Conservation (phyloP, 2,888 invertebrate genomes). For the Eupithecia vulgata region DNA sequence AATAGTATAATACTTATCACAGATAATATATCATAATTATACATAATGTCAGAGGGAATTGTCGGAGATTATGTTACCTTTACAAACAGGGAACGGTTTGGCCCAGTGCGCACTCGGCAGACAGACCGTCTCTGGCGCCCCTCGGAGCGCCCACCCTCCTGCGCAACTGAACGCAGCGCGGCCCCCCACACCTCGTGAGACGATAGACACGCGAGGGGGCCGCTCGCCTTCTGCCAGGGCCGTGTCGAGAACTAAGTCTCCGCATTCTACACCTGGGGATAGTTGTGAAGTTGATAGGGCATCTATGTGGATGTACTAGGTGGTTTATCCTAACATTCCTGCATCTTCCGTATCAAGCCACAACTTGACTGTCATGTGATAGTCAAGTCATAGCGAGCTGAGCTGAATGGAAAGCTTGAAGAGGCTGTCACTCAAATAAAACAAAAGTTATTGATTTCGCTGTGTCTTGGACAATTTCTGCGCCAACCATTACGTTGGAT, state of each 20-base stretch:
- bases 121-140: conserved; percentile 90
- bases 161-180: conserved; percentile 91
- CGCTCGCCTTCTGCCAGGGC: conserved; percentile 80
- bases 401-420: not conserved
- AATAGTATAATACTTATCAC: too few relatives aligned
- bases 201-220: conserved; percentile 88
- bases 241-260: conserved; percentile 85
- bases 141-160: conserved; percentile 89
- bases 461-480: too few relatives aligned
- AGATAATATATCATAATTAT: too few relatives aligned
- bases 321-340: too few relatives aligned
- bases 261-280: conserved; percentile 90
- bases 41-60: too few relatives aligned
- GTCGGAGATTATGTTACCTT: conserved; percentile 68
- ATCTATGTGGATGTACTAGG: too few relatives aligned
- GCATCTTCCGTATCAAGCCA: too few relatives aligned
- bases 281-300: not conserved
- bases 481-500: too few relatives aligned
- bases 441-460: too few relatives aligned
- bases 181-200: conserved; percentile 92
- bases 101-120: conserved; percentile 92
- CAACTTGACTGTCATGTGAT: too few relatives aligned
- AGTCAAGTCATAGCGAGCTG: not conserved
- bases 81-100: conserved; percentile 89
- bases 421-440: not conserved